Evolutionary conservation across 2,797 vertebrate species (phyloP).

Genomic region (Myotis planiceps): DNA sequence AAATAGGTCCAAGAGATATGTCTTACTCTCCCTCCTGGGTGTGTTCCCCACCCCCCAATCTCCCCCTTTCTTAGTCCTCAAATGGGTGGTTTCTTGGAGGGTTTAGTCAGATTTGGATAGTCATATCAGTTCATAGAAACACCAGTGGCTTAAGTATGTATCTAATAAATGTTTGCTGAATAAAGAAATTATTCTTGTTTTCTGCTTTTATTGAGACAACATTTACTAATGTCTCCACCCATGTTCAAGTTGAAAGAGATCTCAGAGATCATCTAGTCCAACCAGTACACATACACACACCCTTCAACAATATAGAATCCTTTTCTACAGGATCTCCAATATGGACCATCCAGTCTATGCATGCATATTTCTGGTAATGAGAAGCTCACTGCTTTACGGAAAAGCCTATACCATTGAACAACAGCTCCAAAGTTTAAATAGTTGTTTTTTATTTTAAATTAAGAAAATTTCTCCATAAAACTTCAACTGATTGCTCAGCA

Average conservation of each 20-base stretch:
- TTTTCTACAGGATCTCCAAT: background rate
- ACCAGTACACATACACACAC: background rate
- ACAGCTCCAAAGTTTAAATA: background rate
- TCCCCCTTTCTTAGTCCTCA: background rate
- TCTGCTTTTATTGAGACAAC: conserved; percentile 7
- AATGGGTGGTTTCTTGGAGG: background rate
- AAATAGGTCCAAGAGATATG: background rate
- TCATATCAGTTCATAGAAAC: background rate
- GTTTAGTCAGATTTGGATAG: background rate
- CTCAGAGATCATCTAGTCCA: background rate
- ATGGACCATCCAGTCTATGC: background rate
- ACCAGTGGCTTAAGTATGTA: background rate
- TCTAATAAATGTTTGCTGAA: background rate
- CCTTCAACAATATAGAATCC: background rate
- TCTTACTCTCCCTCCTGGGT: background rate
- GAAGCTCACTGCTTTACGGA: background rate
- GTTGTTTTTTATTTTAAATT: background rate
- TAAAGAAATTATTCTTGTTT: background rate
- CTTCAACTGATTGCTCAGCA: background rate
- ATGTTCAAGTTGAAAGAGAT: background rate
- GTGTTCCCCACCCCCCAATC: background rate
- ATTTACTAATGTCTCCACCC: background rate
- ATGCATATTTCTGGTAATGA: background rate
- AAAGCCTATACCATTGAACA: background rate
- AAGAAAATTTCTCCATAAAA: background rate